These are phyloP conservation scores for Danaus chrysippus DNA, from an alignment of 2,888 invertebrate genomes.

Conservation along the genomic window DNA sequence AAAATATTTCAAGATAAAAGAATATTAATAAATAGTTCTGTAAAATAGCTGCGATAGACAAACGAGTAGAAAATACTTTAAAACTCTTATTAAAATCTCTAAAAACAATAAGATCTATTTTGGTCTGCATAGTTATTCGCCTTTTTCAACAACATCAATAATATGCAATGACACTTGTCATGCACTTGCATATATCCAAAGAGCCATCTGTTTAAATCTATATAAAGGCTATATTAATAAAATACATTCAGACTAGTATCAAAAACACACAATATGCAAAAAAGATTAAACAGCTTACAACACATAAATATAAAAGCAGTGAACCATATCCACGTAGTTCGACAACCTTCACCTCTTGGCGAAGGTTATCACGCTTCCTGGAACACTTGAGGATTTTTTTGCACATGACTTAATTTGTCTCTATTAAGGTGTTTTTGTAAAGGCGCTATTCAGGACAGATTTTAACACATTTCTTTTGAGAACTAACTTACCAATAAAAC, in stretches of 20 bases:
- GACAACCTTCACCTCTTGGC: constrained; percentile 59
- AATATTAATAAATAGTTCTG: too few relatives aligned
- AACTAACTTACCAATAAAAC: too few relatives aligned
- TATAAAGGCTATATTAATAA: neutral
- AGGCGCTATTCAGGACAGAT: too few relatives aligned
- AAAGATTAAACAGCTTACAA: neutral
- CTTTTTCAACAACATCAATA: too few relatives aligned
- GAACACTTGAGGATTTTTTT: constrained; percentile 27
- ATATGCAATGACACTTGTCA: too few relatives aligned
- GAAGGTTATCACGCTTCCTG: constrained; percentile 55
- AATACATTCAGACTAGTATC: neutral
- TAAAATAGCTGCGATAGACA: too few relatives aligned
- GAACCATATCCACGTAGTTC: constrained; percentile 43
- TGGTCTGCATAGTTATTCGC: too few relatives aligned
- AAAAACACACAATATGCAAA: neutral
- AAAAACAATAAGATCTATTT: too few relatives aligned
- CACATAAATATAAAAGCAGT: constrained; percentile 5
- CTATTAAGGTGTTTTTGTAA: neutral
- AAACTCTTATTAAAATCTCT: too few relatives aligned
- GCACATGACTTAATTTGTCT: neutral
- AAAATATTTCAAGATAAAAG: too few relatives aligned
- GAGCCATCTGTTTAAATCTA: neutral
- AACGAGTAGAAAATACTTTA: too few relatives aligned
- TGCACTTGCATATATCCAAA: neutral
- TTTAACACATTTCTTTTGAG: too few relatives aligned